phyloP scores from a whole-genome alignment of 2,797 vertebrate species.

The Aldrovandia affinis region DNA sequence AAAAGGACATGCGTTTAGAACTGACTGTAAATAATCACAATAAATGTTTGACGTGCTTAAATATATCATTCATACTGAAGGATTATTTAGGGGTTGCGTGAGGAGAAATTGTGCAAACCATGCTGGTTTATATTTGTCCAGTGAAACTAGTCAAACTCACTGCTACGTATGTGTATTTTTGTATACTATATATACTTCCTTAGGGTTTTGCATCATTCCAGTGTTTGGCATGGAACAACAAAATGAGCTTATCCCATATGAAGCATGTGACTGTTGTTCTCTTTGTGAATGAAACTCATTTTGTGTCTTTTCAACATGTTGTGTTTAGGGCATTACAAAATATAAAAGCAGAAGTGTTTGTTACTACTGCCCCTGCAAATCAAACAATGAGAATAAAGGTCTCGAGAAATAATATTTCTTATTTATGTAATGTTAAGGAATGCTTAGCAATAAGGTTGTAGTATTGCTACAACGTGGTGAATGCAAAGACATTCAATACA shows the following conservation, averaged over 20 bases:
- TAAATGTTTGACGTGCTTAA: not conserved
- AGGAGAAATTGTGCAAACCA: not conserved
- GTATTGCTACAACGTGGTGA: not conserved
- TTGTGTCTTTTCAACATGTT: not conserved
- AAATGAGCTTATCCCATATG: conserved; percentile 1
- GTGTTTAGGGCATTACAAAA: not conserved
- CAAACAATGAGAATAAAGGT: not conserved
- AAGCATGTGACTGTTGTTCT: not conserved
- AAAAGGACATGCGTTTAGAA: not conserved
- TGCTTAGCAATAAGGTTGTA: not conserved
- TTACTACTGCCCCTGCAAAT: not conserved
- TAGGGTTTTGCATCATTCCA: not conserved
- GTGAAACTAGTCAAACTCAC: not conserved
- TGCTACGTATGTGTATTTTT: not conserved
- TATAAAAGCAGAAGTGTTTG: not conserved
- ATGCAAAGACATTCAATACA: not conserved
- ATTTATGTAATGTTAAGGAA: not conserved
- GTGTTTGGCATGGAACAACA: not conserved
- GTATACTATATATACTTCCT: not conserved
- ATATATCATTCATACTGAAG: not conserved
- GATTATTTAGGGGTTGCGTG: not conserved
- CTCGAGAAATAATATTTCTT: not conserved
- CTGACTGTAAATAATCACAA: not conserved
- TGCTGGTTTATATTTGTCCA: not conserved
- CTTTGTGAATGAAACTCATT: not conserved